A percentile compares a stretch with the other conserved stretches of the same genome.
Evolutionary conservation across 2,797 vertebrate species (phyloP).

Genomic region (Dipus sagitta): DNA sequence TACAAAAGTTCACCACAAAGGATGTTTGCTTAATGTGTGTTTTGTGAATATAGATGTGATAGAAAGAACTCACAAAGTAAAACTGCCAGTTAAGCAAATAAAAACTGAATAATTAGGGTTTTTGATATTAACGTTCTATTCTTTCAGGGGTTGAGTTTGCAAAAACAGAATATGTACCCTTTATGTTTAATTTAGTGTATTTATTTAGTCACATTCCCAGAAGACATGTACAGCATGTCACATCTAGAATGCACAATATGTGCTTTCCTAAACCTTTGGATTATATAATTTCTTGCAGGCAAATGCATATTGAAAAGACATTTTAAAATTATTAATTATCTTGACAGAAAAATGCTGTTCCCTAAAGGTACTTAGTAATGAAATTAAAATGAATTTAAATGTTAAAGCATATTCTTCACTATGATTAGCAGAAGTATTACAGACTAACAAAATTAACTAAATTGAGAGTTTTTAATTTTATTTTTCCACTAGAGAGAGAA

Average conservation of each 20-base stretch:
- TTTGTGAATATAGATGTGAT: neutral
- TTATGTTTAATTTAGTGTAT: neutral
- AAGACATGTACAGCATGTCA: neutral
- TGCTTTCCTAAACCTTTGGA: neutral
- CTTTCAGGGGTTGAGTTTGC: neutral
- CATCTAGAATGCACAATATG: neutral
- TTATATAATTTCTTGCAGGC: constrained; percentile 14
- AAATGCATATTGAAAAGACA: neutral
- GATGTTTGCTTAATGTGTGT: neutral
- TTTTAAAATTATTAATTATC: constrained; percentile 57
- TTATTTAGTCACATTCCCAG: neutral
- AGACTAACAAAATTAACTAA: constrained; percentile 54
- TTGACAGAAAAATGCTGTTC: constrained; percentile 60
- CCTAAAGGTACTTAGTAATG: constrained; percentile 49
- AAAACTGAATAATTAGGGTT: neutral
- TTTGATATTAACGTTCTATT: constrained; percentile 55
- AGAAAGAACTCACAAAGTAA: neutral
- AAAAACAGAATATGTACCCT: neutral
- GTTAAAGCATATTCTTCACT: constrained; percentile 76
- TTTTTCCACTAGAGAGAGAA: neutral
- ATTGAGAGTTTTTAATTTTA: too few species aligned
- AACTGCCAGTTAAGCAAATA: neutral
- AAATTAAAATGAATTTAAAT: constrained; percentile 78
- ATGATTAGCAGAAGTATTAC: constrained; percentile 72
- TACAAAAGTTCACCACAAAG: neutral